Evolutionary conservation across 2,888 invertebrate genomes (phyloP), one percentile per base, ranked within the genome.

Genomic region (Lasiommata megera): DNA sequence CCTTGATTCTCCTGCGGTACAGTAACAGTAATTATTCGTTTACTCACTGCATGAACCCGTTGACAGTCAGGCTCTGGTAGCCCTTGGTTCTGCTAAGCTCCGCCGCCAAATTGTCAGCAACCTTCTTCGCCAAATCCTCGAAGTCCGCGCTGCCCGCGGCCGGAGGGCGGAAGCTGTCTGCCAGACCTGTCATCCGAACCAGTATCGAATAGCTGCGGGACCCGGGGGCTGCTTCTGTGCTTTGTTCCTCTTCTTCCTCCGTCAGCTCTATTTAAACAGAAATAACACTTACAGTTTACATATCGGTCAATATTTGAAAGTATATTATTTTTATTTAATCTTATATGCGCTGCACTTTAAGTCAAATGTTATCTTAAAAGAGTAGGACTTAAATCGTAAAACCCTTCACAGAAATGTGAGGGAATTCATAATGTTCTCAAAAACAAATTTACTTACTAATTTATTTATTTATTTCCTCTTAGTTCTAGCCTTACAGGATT

Each of bases 161-260:
- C 0, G 97, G 97, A 0, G 95, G 92, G 55, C 92, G 91, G 87
- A 94, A 97, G 66, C 94, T 95, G 71, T 96, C 94, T 0, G 95
- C 97, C 31, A 96, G 82, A 34, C 95, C 95, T 23, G 94, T 93
- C 56, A 97, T 88, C 69, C 95, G 95, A 1, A 97, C 92, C 70
- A 94, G 92, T 40, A 96, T 88, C 12, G 93, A 92, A 83, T 96
- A 97, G 0, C 93, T 91, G 0, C 94, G 77, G 34, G 93, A 92
- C 0, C 95, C 94, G 0, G 95, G 94, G 31, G 93, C 83, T 0
- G 94, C 92, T 18, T 92, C 91, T 0, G 93, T 92, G 0, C 93
- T 88, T 8, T 93, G 93, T 58, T 91, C 85, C 0, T 88, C 65
- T 0, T 93, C 93, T 64, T 93, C 92, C 92, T 23, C 11, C 6